Evolutionary conservation across 2,797 vertebrate genomes (phyloP).

Genomic region (Furcifer pardalis): DNA sequence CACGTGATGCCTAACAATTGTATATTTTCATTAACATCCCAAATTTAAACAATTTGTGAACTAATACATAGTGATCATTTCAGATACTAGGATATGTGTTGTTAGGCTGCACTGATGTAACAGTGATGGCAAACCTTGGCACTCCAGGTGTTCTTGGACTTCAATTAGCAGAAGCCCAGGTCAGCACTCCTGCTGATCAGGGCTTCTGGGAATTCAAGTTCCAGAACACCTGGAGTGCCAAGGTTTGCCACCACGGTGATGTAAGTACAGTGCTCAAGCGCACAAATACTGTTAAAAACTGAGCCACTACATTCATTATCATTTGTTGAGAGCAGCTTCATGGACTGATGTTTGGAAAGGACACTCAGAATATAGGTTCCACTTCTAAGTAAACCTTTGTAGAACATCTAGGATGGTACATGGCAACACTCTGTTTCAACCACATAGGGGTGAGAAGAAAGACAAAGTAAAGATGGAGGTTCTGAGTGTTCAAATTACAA

Average conservation of each 20-base stretch:
- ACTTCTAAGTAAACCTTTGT: neutral
- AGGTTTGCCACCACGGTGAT: too few species aligned
- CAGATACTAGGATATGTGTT: neutral
- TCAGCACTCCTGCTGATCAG: too few species aligned
- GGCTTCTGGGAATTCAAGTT: too few species aligned
- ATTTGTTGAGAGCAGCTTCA: neutral
- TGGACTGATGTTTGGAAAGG: neutral
- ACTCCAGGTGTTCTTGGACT: too few species aligned
- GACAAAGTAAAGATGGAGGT: neutral
- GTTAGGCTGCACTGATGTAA: neutral
- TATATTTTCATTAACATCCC: neutral
- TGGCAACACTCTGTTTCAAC: neutral
- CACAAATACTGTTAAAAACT: neutral
- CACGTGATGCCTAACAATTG: neutral
- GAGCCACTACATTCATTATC: neutral
- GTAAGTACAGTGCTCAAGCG: neutral
- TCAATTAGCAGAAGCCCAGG: too few species aligned
- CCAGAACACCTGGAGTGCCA: too few species aligned
- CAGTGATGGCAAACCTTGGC: too few species aligned
- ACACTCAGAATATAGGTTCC: neutral
- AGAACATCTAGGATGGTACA: neutral
- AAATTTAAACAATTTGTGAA: neutral
- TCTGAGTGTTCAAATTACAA: rapidly evolving
- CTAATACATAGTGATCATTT: neutral
- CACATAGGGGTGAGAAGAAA: neutral